Percentiles rank a stretch among this genome's conserved stretches.
Evolutionary conservation across 2,888 invertebrate genomes (phyloP).

Genomic region (Metopia argyrocephala): DNA sequence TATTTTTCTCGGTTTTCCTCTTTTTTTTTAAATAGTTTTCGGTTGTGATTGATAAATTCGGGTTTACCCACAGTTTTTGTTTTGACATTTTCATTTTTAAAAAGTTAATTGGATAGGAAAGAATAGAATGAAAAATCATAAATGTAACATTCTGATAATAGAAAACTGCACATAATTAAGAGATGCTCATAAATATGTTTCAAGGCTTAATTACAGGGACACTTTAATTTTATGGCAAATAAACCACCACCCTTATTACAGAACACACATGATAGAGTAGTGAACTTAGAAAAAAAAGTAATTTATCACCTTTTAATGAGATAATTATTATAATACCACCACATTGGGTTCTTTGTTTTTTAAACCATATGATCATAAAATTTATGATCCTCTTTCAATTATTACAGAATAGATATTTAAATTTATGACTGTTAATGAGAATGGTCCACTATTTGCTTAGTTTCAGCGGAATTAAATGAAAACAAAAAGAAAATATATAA

Average conservation of each 20-base stretch:
- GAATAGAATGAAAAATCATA: not conserved
- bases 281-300: slow-evolving; percentile 25
- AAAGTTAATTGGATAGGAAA: not conserved
- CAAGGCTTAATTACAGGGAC: slow-evolving; percentile 58
- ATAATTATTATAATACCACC: slow-evolving; percentile 44
- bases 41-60: slow-evolving; percentile 32
- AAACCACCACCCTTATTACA: slow-evolving; percentile 50
- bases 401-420: not conserved
- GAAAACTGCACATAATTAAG: not conserved
- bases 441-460: not conserved
- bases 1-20: not conserved
- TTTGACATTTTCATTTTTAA: not conserved
- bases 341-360: not conserved
- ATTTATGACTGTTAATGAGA: not conserved
- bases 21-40: slow-evolving; percentile 36
- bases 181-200: not conserved
- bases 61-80: slow-evolving; percentile 40
- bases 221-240: slow-evolving; percentile 60
- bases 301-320: slow-evolving; percentile 60
- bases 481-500: too few species aligned
- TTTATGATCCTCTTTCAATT: slow-evolving; percentile 19
- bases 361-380: slow-evolving; percentile 11
- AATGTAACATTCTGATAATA: not conserved
- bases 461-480: not conserved
- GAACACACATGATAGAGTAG: not conserved